Percentiles rank a stretch among this genome's conserved stretches.
These are phyloP conservation scores for Hermaeophaga mercurialis DNA, from an alignment of 2,888 invertebrate species.

Conservation along the genomic window DNA sequence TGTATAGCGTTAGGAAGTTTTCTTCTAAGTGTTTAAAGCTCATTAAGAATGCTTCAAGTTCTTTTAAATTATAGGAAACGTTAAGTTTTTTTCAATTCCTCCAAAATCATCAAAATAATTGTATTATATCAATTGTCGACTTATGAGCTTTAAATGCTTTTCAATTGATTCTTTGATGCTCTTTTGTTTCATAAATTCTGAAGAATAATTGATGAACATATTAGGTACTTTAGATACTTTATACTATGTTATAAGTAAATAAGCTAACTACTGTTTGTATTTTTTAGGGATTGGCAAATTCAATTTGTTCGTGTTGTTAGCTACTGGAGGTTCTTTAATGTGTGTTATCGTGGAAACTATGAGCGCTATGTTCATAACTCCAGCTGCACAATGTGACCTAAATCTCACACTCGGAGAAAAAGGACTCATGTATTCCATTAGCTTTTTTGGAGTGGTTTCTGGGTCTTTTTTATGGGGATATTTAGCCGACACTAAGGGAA, in stretches of 20 bases:
- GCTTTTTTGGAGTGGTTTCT: conserved; percentile 66
- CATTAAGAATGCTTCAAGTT: too few species aligned
- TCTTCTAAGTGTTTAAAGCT: too few species aligned
- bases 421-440: conserved; percentile 68
- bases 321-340: conserved; percentile 68
- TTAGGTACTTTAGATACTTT: background rate
- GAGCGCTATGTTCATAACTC: conserved; percentile 68
- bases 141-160: background rate
- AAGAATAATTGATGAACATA: background rate
- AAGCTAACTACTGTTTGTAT: background rate
- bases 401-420: conserved; percentile 65
- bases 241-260: background rate
- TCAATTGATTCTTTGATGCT: too few species aligned
- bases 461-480: conserved; percentile 66
- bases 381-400: conserved; percentile 72
- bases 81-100: background rate
- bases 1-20: too few species aligned
- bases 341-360: conserved; percentile 72
- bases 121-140: background rate
- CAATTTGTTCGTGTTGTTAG: conserved; percentile 65
- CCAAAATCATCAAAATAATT: too few species aligned
- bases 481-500: conserved; percentile 62
- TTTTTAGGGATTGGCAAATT: conserved; percentile 66
- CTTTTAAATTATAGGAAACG: too few species aligned
- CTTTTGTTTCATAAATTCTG: background rate